Evolutionary conservation across 2,888 invertebrate genomes (phyloP), one percentile per base, ranked within the genome.

Genomic region (Odontocolon sp.): DNA sequence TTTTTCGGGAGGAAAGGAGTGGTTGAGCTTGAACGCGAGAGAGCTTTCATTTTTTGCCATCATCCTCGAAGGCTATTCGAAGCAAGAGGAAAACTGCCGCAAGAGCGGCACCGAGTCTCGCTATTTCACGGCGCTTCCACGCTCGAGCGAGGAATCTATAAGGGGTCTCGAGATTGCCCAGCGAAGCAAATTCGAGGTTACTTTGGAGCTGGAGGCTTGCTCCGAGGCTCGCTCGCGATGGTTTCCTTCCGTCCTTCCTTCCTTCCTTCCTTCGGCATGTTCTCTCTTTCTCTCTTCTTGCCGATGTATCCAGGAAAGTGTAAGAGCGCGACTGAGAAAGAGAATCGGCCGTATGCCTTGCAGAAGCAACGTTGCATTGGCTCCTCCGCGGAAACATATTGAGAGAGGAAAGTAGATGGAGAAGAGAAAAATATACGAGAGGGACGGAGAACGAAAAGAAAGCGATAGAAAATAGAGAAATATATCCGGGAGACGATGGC

Each of bases 161-260:
- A 81, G 82, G 78, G 80, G 78, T 79, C 80, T 79, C 75, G 77
- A 84, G 83, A 84, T 86, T 81, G 80, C 77, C 78, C 81, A 80
- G 77, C 71, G 71, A 79, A 82, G 81, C 80, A 84, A 86, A 87
- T 85, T 84, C 84, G 82, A 80, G 82, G 83, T 83, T 84, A 82
- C 82, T 82, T 73, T 79, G 78, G 74, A 81, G 77, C 80, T 73
- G 70, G 74, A 77, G 71, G 74, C 71, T 77, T 63, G 72, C 61
- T 68, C 52, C 64, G 67, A 81, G 72, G 74, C 69, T 63, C 67
- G 56, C 69, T 21, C 71, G 61, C 77, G 78, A 80, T 81, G 77
- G 75, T 79, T 77, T 68, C 50, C 67, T 79, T 67, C 69, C 79
- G 64, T 73, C 78, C 75, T 78, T 78, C 74, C 79, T 80, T 77